Conservation (phyloP, 2,113 vertebrate genomes). For the Ciconia maguari region DNA sequence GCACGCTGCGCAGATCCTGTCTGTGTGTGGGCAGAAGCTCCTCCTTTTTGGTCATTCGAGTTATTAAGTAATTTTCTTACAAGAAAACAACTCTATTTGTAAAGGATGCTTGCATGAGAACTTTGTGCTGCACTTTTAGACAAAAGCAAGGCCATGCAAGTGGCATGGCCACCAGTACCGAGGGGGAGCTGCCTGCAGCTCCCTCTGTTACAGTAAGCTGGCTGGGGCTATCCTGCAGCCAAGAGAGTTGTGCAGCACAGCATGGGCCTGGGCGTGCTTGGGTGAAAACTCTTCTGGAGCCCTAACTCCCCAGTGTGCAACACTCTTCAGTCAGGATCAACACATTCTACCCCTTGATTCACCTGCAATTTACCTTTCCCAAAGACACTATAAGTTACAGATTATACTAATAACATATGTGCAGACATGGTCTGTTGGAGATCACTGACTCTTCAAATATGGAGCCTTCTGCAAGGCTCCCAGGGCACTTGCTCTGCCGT, state of each 20-base stretch:
- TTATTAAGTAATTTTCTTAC: not conserved
- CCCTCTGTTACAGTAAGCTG: too few relatives aligned
- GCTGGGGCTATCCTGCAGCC: not conserved
- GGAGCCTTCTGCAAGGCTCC: not conserved
- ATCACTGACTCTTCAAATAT: not conserved
- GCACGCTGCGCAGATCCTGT: rapidly evolving
- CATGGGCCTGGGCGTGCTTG: rapidly evolving
- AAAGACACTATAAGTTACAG: not conserved
- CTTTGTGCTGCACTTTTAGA: not conserved
- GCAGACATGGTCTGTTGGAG: not conserved
- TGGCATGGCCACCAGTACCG: rapidly evolving
- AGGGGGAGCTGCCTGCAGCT: not conserved
- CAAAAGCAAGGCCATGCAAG: not conserved
- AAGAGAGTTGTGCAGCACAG: not conserved
- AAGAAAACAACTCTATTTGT: not conserved
- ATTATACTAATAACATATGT: not conserved
- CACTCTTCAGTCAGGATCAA: not conserved
- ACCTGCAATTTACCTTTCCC: not conserved
- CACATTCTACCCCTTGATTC: not conserved
- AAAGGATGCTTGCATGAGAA: not conserved
- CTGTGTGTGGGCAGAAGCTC: not conserved
- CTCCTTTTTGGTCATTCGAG: not conserved
- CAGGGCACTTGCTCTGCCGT: not conserved
- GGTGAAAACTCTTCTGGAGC: not conserved
- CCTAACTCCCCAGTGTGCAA: not conserved